phyloP scores from a whole-genome alignment of 2,888 invertebrate genomes.

The Andrena camellia region DNA sequence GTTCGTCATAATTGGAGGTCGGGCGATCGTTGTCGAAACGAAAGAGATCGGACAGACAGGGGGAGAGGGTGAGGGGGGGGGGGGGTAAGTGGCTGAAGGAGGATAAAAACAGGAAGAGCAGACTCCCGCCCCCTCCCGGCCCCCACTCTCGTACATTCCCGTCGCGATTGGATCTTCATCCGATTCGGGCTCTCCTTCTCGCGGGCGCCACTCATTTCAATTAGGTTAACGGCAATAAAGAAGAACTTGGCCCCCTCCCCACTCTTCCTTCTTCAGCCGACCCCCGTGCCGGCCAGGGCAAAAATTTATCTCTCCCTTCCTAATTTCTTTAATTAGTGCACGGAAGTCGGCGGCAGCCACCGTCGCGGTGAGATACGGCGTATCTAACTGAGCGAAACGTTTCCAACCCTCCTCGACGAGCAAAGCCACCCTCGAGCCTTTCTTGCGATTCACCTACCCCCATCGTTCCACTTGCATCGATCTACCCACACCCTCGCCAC shows the following conservation, averaged over 20 bases:
- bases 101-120: constrained; percentile 26
- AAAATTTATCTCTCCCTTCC: constrained; percentile 68
- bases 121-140: neutral
- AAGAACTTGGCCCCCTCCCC: constrained; percentile 40
- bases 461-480: constrained; percentile 28
- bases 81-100: neutral
- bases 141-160: constrained; percentile 29
- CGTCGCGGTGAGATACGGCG: constrained; percentile 72
- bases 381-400: constrained; percentile 77
- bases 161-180: constrained; percentile 45
- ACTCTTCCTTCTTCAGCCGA: neutral
- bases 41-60: constrained; percentile 5
- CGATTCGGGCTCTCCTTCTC: constrained; percentile 49
- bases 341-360: constrained; percentile 68
- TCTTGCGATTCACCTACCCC: constrained; percentile 61
- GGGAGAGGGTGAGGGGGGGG: neutral
- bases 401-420: constrained; percentile 67
- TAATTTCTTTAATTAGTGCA: constrained; percentile 75
- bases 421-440: constrained; percentile 72
- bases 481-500: constrained; percentile 48
- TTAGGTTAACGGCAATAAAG: constrained; percentile 69
- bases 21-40: constrained; percentile 32
- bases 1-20: constrained; percentile 60
- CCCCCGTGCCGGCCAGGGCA: constrained; percentile 1
- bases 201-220: constrained; percentile 67